These are phyloP conservation scores for Barnardius zonarius DNA, from an alignment of 2,113 vertebrate species.

Conservation along the genomic window DNA sequence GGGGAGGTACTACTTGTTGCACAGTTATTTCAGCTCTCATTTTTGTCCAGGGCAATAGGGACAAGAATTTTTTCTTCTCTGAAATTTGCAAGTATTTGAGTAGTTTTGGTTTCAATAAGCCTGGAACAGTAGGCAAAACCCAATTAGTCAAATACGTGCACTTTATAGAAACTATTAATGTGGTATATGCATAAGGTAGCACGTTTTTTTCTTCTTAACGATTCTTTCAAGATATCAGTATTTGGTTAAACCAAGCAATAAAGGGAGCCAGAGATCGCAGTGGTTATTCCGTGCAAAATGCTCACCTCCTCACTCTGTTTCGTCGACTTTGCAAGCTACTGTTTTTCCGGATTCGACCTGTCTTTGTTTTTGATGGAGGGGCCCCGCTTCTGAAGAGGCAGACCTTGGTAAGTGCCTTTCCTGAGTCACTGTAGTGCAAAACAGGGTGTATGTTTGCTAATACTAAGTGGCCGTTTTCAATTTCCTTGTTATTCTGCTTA, in stretches of 20 bases:
- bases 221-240: slow-evolving; percentile 88
- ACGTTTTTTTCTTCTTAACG: slow-evolving; percentile 62
- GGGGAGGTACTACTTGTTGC: neutral
- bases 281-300: slow-evolving; percentile 84
- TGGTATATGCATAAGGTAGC: neutral
- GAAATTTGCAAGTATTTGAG: neutral
- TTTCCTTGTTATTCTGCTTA: neutral
- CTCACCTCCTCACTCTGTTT: slow-evolving; percentile 94
- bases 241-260: slow-evolving; percentile 97
- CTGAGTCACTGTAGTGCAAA: neutral
- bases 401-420: slow-evolving; percentile 83
- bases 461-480: accelerated
- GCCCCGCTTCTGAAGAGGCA: slow-evolving; percentile 93
- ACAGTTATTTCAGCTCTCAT: neutral
- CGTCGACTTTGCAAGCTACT: slow-evolving; percentile 94
- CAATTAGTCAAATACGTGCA: neutral
- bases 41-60: neutral
- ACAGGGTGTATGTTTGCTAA: neutral
- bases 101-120: neutral
- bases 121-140: neutral
- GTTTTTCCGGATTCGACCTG: slow-evolving; percentile 91
- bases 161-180: neutral
- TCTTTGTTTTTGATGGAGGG: slow-evolving; percentile 97
- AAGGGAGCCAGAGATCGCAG: slow-evolving; percentile 89
- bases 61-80: neutral